These are phyloP conservation scores for Haliclona indistincta DNA, from an alignment of 37 sponge, comb jelly and placozoan species.

Conservation along the genomic window DNA sequence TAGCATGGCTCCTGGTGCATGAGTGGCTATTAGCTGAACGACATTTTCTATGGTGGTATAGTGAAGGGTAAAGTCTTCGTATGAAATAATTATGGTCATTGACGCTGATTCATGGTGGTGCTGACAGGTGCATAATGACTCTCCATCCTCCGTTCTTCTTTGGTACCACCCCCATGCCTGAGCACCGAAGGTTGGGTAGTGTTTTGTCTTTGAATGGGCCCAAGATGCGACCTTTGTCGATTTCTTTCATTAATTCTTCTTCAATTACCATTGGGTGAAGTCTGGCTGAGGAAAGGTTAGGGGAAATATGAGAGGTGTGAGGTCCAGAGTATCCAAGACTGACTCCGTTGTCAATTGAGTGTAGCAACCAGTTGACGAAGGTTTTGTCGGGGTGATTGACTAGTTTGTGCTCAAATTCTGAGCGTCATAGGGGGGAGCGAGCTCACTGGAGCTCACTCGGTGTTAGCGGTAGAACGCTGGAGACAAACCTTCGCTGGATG, in stretches of 20 bases:
- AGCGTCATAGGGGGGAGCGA: too few relatives aligned
- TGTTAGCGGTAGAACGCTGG: background rate
- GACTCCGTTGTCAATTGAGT: slow-evolving; percentile 6
- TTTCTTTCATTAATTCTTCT: slow-evolving; percentile 13
- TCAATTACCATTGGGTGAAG: slow-evolving; percentile 30
- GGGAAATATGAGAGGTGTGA: background rate
- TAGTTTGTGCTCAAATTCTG: background rate
- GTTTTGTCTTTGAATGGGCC: slow-evolving; percentile 19
- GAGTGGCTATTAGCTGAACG: background rate
- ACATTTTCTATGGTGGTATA: slow-evolving; percentile 36
- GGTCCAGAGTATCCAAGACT: slow-evolving; percentile 30
- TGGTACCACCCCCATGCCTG: slow-evolving; percentile 40
- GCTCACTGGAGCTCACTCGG: slow-evolving; percentile 20
- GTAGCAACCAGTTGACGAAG: slow-evolving; percentile 9
- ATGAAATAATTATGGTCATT: slow-evolving; percentile 8
- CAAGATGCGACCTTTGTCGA: background rate
- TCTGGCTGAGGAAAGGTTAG: slow-evolving; percentile 22
- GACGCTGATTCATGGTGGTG: slow-evolving; percentile 9
- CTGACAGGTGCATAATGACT: slow-evolving; percentile 48
- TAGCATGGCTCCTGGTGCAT: slow-evolving; percentile 23
- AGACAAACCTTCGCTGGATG: slow-evolving; percentile 29
- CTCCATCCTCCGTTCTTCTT: slow-evolving; percentile 45
- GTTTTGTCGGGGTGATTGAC: too few relatives aligned
- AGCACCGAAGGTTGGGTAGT: slow-evolving; percentile 25
- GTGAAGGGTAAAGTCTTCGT: slow-evolving; percentile 7